Evolutionary conservation across 1,140 invertebrate genomes (phyloP).

Genomic region (Nephila pilipes): DNA sequence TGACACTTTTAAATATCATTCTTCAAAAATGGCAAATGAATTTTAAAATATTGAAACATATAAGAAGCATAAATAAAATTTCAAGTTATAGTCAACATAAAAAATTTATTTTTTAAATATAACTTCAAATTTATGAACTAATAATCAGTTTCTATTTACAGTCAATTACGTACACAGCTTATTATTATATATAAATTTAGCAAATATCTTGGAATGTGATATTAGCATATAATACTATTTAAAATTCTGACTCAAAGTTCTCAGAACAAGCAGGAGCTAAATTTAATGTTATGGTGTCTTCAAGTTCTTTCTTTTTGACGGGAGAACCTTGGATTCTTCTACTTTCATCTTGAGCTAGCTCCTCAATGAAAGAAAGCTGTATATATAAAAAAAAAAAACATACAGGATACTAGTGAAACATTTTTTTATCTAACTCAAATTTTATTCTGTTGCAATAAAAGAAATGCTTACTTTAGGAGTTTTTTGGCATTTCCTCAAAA

Average conservation of each 20-base stretch:
- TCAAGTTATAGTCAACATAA: no score
- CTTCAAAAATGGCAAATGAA: no score
- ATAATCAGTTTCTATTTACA: no score
- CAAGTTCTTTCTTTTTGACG: neutral
- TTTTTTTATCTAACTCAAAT: no score
- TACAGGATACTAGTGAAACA: neutral
- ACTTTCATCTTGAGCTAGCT: constrained; percentile 34
- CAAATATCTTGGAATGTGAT: no score
- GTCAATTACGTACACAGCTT: no score
- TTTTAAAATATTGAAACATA: no score
- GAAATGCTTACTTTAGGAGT: constrained; percentile 51
- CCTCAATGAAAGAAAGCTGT: constrained; percentile 45
- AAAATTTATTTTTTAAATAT: no score
- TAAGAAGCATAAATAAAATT: no score
- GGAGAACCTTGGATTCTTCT: constrained; percentile 25
- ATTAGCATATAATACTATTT: neutral
- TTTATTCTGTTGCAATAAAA: neutral
- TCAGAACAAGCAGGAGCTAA: constrained; percentile 42
- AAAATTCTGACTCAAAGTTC: constrained; percentile 59
- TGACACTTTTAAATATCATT: no score
- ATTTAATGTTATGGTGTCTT: constrained; percentile 37
- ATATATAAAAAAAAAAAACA: neutral
- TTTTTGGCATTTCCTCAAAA: constrained; percentile 65
- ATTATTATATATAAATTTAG: no score
- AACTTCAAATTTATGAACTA: no score